Evolutionary conservation across 2,113 vertebrate genomes (phyloP), one percentile per base, ranked within the genome.

Genomic region (Crotophaga sulcirostris): DNA sequence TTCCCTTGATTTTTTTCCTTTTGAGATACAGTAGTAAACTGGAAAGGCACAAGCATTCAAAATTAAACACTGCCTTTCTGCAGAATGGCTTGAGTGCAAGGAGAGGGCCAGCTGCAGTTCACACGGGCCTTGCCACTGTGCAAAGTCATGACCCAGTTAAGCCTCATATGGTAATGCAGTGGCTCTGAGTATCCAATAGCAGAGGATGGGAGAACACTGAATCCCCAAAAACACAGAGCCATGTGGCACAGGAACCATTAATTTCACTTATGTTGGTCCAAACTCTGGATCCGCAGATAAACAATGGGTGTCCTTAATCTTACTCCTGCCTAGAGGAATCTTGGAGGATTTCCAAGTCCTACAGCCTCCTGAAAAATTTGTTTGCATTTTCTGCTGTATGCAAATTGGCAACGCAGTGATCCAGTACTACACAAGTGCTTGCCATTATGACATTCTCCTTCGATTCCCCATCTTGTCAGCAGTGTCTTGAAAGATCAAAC

Each of bases 311-410:
- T 68, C 62, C 62, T 89, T 84, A 84, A 84, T 85, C 87, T 52
- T 75, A 75, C 60, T 62, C 69, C 49, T 85, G 84, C 74, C 67
- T 87, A 51, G 58, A 93, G 74, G 74, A 95, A 79, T 93, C 44
- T 33, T 97, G 91, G 56, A 93, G 79, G 72, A 59, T 67, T 90
- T 97, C 64, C 80, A 84, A 67, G 69, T 26, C 56, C 28, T 44
- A 51, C 1, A 3, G 38, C 64, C 51, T 84, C 73, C 69, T 69
- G 56, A 89, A 73, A 87, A 91, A 84, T 87, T 80, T 84, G 52
- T 81, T 87, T 93, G 81, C n/a, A 40, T 82, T 89, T 82, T 87
- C 77, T 82, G n/a, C 77, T 84, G n/a, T 45, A 63, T 19, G 15
- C 42, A 91, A 60, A 94, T 54, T 67, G 74, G n/a, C 73, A 82